These are phyloP conservation scores for Congeria kusceri DNA, from an alignment of 2,888 invertebrate genomes.

Conservation along the genomic window DNA sequence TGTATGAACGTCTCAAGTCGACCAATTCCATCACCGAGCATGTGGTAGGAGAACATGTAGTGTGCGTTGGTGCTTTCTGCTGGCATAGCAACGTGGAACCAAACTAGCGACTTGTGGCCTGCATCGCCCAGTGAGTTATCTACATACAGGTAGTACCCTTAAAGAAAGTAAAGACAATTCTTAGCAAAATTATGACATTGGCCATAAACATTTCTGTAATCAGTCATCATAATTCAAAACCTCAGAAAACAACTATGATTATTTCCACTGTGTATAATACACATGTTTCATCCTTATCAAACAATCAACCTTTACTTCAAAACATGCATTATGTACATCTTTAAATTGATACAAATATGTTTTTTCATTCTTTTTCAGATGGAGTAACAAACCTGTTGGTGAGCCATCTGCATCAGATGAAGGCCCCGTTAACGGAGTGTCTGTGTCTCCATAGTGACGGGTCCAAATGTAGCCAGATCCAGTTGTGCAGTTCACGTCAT, in stretches of 20 bases:
- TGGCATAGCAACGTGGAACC: conserved; percentile 2
- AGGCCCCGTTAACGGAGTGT: background rate
- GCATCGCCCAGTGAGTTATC: conserved; percentile 21
- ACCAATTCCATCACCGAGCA: conserved; percentile 2
- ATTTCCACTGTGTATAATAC: no score
- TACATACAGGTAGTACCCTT: conserved; percentile 16
- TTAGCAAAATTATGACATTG: no score
- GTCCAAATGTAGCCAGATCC: conserved; percentile 17
- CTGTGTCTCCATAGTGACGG: background rate
- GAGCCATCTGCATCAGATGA: conserved; percentile 7
- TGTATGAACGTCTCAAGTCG: conserved; percentile 6
- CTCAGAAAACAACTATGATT: no score
- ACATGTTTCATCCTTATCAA: no score
- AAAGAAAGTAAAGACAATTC: no score
- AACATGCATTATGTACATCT: no score
- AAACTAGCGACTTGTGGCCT: conserved; percentile 8
- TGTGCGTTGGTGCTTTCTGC: background rate
- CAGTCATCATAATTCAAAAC: no score
- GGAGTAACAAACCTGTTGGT: background rate
- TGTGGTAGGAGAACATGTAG: conserved; percentile 13
- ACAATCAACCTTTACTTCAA: no score
- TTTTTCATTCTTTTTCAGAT: no score
- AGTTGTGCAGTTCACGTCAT: conserved; percentile 5
- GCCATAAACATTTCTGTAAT: no score
- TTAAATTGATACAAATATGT: no score